Percentiles rank a stretch among this genome's conserved stretches.
Evolutionary conservation across 2,113 vertebrate species (phyloP).

Genomic region (Sitta europaea): DNA sequence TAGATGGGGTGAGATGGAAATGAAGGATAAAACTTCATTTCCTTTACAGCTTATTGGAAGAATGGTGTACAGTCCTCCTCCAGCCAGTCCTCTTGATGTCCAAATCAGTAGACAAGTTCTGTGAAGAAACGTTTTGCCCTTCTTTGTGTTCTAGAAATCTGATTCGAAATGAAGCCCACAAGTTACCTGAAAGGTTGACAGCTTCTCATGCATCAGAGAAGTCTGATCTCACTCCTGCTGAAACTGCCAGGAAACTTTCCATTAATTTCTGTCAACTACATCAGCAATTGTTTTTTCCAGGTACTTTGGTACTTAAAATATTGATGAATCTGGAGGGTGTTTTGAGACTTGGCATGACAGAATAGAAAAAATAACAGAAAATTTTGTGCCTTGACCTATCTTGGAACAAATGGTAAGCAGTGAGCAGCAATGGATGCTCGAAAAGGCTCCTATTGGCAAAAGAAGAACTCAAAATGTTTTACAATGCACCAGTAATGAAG

Average conservation of each 20-base stretch:
- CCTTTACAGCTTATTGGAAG: background rate
- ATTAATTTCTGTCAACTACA: background rate
- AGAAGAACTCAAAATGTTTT: background rate
- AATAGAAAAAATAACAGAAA: background rate
- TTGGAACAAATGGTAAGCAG: background rate
- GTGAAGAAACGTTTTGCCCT: background rate
- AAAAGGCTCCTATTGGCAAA: background rate
- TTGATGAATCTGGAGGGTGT: background rate
- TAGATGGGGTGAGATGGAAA: background rate
- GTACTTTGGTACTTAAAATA: background rate
- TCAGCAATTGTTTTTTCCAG: background rate
- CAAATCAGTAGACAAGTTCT: background rate
- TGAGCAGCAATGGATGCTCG: background rate
- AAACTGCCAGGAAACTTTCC: background rate
- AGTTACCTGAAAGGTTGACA: background rate
- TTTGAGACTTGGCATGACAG: background rate
- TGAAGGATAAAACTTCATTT: background rate
- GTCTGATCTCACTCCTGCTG: background rate
- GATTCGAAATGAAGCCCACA: background rate
- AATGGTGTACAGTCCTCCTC: background rate
- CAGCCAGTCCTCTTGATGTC: background rate
- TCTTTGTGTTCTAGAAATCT: background rate
- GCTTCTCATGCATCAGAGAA: background rate
- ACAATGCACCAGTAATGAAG: background rate
- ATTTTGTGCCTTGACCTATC: background rate